phyloP scores from a whole-genome alignment of 1,140 invertebrate genomes.

The Drosophila sp. region DNA sequence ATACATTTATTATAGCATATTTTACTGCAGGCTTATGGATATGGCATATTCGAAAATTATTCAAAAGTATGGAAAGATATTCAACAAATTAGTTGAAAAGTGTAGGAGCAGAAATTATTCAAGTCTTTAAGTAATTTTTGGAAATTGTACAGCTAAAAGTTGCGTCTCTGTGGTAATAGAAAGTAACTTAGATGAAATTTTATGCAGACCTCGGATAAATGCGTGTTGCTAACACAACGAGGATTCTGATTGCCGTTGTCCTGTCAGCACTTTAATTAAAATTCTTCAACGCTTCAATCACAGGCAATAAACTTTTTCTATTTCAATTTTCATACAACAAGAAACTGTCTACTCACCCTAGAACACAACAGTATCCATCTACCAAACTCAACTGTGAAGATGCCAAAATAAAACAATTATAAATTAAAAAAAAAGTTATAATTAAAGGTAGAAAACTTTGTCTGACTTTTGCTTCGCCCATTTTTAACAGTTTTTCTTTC shows the following conservation, averaged over 20 bases:
- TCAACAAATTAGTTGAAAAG: neutral
- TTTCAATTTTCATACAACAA: conserved; percentile 54
- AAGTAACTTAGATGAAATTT: neutral
- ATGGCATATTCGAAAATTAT: neutral
- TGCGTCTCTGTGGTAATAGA: no score
- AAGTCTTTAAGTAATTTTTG: neutral
- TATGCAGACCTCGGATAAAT: neutral
- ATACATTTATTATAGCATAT: neutral
- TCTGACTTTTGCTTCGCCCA: conserved; percentile 47
- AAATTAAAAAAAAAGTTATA: conserved; percentile 65
- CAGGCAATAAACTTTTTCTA: conserved; percentile 66
- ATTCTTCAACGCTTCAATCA: conserved; percentile 56
- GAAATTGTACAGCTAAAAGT: neutral
- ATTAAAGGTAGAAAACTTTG: conserved; percentile 74
- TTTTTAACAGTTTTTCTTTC: conserved; percentile 32
- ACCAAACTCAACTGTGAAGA: conserved; percentile 7
- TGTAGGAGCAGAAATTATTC: neutral
- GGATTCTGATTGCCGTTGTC: conserved; percentile 24
- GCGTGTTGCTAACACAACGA: conserved; percentile 19
- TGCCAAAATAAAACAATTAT: conserved; percentile 13
- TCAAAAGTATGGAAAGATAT: neutral
- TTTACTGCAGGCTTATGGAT: neutral
- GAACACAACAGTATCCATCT: neutral
- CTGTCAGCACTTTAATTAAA: conserved; percentile 71
- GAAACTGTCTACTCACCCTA: conserved; percentile 41